Conservation (phyloP, 2,888 invertebrate genomes). For the Steinernema carpocapsae region DNA sequence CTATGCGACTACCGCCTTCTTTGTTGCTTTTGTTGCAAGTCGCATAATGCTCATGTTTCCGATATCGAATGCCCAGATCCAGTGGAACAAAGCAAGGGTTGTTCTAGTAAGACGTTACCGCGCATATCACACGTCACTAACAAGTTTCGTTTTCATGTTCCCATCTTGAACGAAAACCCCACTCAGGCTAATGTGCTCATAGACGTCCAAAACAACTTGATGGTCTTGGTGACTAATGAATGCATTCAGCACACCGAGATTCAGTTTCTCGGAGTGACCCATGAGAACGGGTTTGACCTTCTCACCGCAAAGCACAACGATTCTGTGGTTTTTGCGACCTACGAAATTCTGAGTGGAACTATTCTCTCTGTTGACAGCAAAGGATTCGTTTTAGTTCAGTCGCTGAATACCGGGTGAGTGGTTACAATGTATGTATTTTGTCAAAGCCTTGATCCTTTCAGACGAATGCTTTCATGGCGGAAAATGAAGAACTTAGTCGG, state of each 20-base stretch:
- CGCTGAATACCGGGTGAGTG: not conserved
- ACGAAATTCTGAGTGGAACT: not conserved
- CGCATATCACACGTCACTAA: no score
- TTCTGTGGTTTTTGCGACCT: not conserved
- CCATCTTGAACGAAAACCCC: not conserved
- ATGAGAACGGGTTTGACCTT: not conserved
- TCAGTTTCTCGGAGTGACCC: constrained; percentile 13
- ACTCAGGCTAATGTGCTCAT: not conserved
- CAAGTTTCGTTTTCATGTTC: constrained; percentile 10
- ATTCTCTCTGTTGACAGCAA: not conserved
- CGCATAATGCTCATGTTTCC: constrained; percentile 1
- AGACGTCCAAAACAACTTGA: not conserved
- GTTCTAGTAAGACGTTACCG: not conserved
- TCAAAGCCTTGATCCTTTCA: not conserved
- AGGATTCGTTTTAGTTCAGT: not conserved
- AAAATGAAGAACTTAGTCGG: not conserved
- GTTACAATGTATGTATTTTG: not conserved
- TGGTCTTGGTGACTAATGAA: not conserved
- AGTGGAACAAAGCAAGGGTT: constrained; percentile 2
- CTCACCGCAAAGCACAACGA: not conserved
- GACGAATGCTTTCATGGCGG: not conserved
- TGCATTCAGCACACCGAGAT: constrained; percentile 11
- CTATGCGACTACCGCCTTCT: not conserved
- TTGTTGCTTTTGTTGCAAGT: not conserved
- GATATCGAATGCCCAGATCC: not conserved